Evolutionary conservation across 2,888 invertebrate genomes (phyloP).

Genomic region (Eupithecia tripunctaria): DNA sequence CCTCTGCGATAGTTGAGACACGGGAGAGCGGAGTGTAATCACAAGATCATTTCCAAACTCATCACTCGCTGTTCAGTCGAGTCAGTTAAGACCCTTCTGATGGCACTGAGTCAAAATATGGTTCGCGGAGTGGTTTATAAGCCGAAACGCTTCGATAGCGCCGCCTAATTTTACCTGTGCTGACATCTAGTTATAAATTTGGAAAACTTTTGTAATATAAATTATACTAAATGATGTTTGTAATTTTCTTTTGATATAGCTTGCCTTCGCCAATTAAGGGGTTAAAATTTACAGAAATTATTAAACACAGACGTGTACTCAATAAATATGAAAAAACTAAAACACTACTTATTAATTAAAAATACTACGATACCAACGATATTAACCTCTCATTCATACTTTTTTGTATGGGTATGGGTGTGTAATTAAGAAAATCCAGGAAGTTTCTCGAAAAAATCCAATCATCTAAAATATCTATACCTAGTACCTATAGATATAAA

Average conservation of each 20-base stretch:
- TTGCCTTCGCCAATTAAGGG: background rate
- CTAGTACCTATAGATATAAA: too few relatives aligned
- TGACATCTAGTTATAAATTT: slow-evolving; percentile 36
- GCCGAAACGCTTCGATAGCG: slow-evolving; percentile 10
- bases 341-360: too few relatives aligned
- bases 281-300: background rate
- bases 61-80: slow-evolving; percentile 84
- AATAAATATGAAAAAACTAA: too few relatives aligned
- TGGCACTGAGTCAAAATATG: slow-evolving; percentile 63
- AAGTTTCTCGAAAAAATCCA: background rate
- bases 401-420: background rate
- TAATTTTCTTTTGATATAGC: background rate
- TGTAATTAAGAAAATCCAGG: background rate
- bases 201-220: slow-evolving; percentile 7
- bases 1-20: slow-evolving; percentile 73
- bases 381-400: background rate
- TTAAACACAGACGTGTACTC: too few relatives aligned
- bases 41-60: slow-evolving; percentile 67
- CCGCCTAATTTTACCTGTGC: slow-evolving; percentile 26
- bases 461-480: background rate
- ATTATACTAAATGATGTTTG: background rate
- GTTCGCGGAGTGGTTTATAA: background rate
- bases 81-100: slow-evolving; percentile 81
- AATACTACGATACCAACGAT: too few relatives aligned
- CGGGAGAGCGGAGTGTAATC: slow-evolving; percentile 68